These are phyloP conservation scores for Siniperca chuatsi DNA, from an alignment of 2,113 vertebrate species.

Conservation along the genomic window DNA sequence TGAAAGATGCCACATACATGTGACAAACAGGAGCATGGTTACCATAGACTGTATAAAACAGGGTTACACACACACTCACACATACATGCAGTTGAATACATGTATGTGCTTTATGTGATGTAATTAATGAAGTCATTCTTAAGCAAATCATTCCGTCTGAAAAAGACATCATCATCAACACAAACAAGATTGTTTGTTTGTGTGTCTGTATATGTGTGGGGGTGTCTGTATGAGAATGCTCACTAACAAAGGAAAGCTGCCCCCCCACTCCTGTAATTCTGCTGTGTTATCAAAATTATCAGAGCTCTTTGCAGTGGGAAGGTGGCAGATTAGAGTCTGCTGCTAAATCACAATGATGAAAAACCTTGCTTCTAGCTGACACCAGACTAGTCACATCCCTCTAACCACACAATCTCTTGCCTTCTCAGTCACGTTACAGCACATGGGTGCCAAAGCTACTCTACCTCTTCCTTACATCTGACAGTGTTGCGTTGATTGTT, in stretches of 20 bases:
- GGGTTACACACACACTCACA: neutral
- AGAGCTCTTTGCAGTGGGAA: slow-evolving; percentile 60
- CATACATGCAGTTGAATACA: neutral
- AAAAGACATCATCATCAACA: neutral
- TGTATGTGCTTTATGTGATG: neutral
- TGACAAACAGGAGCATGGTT: slow-evolving; percentile 4
- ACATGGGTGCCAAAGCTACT: slow-evolving; percentile 16
- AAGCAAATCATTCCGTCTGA: neutral
- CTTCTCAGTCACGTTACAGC: slow-evolving; percentile 55
- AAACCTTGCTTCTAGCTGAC: slow-evolving; percentile 69
- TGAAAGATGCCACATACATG: slow-evolving; percentile 37
- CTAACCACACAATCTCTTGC: slow-evolving; percentile 42
- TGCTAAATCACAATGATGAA: slow-evolving; percentile 62
- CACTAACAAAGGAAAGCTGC: slow-evolving; percentile 18
- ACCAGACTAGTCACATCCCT: slow-evolving; percentile 55
- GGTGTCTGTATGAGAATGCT: slow-evolving; percentile 22
- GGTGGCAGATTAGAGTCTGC: slow-evolving; percentile 74
- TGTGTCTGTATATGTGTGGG: slow-evolving; percentile 18
- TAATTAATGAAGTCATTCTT: neutral
- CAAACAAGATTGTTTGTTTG: neutral
- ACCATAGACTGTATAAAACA: too few relatives aligned
- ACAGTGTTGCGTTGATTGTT: slow-evolving; percentile 33
- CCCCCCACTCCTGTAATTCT: slow-evolving; percentile 55
- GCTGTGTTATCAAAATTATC: slow-evolving; percentile 71
- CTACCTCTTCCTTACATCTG: slow-evolving; percentile 17